Evolutionary conservation across 2,113 vertebrate species (phyloP).

Genomic region (Cyanistes caeruleus): DNA sequence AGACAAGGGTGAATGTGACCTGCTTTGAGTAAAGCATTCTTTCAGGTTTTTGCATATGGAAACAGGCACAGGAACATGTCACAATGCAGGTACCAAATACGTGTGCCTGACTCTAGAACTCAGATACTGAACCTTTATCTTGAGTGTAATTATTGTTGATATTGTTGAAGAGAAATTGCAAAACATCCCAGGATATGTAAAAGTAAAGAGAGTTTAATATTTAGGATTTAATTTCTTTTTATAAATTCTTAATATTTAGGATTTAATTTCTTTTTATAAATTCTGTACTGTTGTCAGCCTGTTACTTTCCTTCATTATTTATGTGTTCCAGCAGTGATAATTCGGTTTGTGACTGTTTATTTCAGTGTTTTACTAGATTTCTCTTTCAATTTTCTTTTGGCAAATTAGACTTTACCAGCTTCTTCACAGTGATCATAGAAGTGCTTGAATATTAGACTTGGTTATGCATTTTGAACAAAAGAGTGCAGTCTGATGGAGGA

Average conservation of each 20-base stretch:
- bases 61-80: fast-evolving
- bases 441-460: neutral
- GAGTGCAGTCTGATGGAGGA: neutral
- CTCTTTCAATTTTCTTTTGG: neutral
- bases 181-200: neutral
- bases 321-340: neutral
- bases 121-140: neutral
- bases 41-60: neutral
- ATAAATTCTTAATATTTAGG: neutral
- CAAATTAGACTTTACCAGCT: neutral
- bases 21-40: neutral
- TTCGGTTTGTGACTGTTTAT: neutral
- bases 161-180: neutral
- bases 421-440: neutral
- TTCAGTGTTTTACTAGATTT: neutral
- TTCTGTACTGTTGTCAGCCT: neutral
- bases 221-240: neutral
- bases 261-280: neutral
- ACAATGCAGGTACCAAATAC: neutral
- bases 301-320: neutral
- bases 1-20: neutral
- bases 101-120: neutral
- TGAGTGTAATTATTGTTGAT: neutral
- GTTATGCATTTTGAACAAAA: neutral
- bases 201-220: neutral